These are phyloP conservation scores for Lasiommata megera DNA, from an alignment of 2,888 invertebrate genomes.

Conservation along the genomic window DNA sequence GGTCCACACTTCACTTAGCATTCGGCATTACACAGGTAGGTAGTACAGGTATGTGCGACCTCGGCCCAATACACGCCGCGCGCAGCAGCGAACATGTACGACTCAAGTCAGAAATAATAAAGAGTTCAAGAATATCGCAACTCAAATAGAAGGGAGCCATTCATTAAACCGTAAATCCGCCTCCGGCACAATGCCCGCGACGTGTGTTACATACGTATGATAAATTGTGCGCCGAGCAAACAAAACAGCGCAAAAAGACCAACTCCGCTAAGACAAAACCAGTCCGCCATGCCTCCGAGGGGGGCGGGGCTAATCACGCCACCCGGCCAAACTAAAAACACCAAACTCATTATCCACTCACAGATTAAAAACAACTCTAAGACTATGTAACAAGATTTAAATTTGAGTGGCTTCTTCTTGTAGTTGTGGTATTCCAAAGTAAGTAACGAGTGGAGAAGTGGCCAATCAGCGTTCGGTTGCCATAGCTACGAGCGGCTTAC, in stretches of 20 bases:
- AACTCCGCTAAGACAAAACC: constrained; percentile 51
- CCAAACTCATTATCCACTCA: constrained; percentile 33
- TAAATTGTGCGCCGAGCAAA: constrained; percentile 18
- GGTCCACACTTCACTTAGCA: too few species aligned
- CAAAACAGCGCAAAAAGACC: constrained; percentile 63
- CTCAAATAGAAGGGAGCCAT: constrained; percentile 11
- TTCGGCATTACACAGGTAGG: too few species aligned
- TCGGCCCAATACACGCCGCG: too few species aligned
- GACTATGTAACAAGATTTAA: constrained; percentile 43
- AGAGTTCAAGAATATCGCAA: constrained; percentile 2
- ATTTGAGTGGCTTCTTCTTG: constrained; percentile 45
- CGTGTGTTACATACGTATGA: constrained; percentile 22
- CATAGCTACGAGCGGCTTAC: constrained; percentile 57
- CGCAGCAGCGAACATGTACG: not conserved
- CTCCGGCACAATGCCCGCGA: constrained; percentile 16
- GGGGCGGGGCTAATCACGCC: constrained; percentile 74
- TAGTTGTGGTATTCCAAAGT: constrained; percentile 48
- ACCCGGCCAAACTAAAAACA: constrained; percentile 36
- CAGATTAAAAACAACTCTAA: constrained; percentile 51
- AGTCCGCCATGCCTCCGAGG: constrained; percentile 70
- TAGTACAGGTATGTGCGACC: too few species aligned
- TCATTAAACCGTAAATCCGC: constrained; percentile 22
- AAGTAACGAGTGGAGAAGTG: constrained; percentile 50
- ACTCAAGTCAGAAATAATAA: not conserved
- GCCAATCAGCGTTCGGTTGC: constrained; percentile 75